Evolutionary conservation across 1,140 invertebrate genomes (phyloP).

Genomic region (Phymorhynchus buccinoides): DNA sequence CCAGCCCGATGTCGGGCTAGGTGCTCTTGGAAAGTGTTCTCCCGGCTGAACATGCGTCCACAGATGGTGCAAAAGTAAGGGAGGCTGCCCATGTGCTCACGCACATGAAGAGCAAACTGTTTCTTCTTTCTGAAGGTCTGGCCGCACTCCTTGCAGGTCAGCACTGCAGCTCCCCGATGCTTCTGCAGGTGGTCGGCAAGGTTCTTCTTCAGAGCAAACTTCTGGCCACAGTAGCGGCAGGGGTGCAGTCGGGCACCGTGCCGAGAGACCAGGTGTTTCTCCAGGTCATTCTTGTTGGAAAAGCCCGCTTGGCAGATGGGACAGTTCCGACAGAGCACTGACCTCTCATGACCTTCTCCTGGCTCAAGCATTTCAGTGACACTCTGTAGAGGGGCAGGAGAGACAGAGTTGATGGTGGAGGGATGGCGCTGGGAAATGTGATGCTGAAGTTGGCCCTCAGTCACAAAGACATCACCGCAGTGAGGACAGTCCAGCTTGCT

Average conservation of each 20-base stretch:
- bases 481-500: background rate
- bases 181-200: conserved; percentile 4
- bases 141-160: conserved; percentile 31
- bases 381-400: background rate
- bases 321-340: background rate
- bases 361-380: background rate
- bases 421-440: background rate
- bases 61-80: conserved; percentile 29
- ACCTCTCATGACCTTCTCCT: background rate
- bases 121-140: conserved; percentile 23
- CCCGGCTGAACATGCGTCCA: conserved; percentile 18
- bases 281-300: background rate
- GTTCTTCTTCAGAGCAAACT: conserved; percentile 32
- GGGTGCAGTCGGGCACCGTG: conserved; percentile 21
- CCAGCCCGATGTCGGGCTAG: conserved; percentile 19
- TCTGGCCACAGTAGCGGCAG: conserved; percentile 35
- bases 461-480: background rate
- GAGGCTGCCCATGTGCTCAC: conserved; percentile 31
- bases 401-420: background rate
- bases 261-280: background rate
- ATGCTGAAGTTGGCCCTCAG: background rate
- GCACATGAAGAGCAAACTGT: conserved; percentile 9
- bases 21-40: conserved; percentile 23
- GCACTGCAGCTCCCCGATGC: background rate
- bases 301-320: conserved; percentile 9